Evolutionary conservation across 2,113 vertebrate species (phyloP), one percentile per base, ranked within the genome.

Genomic region (Collichthys lucidus): DNA sequence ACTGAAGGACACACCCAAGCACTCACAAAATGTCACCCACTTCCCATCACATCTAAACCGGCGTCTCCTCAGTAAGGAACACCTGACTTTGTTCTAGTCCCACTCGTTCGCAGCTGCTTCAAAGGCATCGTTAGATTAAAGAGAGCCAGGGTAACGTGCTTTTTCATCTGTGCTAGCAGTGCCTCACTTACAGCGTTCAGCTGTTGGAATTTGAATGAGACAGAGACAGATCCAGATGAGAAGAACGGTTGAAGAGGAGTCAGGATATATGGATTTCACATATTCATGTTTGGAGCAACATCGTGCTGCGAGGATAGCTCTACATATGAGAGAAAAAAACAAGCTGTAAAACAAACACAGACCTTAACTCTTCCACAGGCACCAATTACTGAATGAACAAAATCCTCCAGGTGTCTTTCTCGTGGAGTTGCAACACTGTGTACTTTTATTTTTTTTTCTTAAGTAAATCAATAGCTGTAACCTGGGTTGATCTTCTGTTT

Each of bases 171-270:
- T 10, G 57, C 74, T 53, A 12, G 71, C 74, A 3, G 16, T 40
- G 81, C 74, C 17, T 64, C 79, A 12, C 46, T 0, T 0, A 2
- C n/a, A 69, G 26, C 49, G 10, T 60, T 82, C 71, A 83, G 68
- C 86, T 62, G 74, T n/a, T 74, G 78, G 87, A 91, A 91, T 90
- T 77, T 84, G 84, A 91, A 92, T 88, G 73, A 90, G 85, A 80
- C 63, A 53, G 74, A 80, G 85, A 80, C 63, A 53, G 74, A 80
- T 82, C 40, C 14, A 72, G 73, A 90, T 77, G 61, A 76, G 67
- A 83, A 70, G 71, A 71, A 69, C 40, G 5, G 74, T 20, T 65
- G 66, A 53, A 63, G 46, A 68, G 29, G 40, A 76, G 59, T 65
- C 24, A 26, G 53, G 52, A 42, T 70, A 12, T 61, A 17, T n/a